Base-by-base conservation (phyloP, 2,797 vertebrate genomes). In the Sardinella longiceps region DNA sequence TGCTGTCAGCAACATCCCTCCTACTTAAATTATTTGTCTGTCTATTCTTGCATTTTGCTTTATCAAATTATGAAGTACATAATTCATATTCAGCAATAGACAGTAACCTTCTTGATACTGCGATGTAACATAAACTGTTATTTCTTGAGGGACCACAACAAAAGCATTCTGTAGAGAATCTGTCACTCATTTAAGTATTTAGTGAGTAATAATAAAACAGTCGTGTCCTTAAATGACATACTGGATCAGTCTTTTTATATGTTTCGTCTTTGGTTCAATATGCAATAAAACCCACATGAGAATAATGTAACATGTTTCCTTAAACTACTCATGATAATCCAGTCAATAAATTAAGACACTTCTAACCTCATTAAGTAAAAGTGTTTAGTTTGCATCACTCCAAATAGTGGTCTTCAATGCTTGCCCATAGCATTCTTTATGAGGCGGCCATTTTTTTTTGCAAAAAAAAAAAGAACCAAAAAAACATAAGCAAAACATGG, bases 391-490 rank as follows among this genome's bases (percentile, higher is more conserved):
- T 90, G 93, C 86, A 89, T 87, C 87, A 90, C 90, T 92, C 90
- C 87, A 84, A 87, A 87, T 77, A 84, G 83, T 83, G 81, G 87
- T 37, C 66, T 83, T n/a, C 82, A 87, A 58, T 46, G 80, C 39
- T 87, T 85, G 74, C 0, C 74, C 87, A 86, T 86, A 9, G 74
- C n/a, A 81, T 84, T 83, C 84, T 83, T 45, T 48, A 48, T 81
- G 83, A 46, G 84, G 39, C 82, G 3, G 9, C 53, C 81, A 88
- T 87, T n/a, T n/a, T n/a, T n/a, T n/a, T n/a, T 89, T 89, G 48
- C 25, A 88, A 87, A 91, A 89, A 50, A 87, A 88, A 91, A 89
- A 63, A 86, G 66, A 87, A 84, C n/a, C n/a, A n/a, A n/a, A n/a
- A n/a, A n/a, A n/a, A n/a, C n/a, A n/a, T n/a, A n/a, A n/a, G n/a